Conservation (phyloP, 92 coral and sea anemone species). For the Porites divaricata region DNA sequence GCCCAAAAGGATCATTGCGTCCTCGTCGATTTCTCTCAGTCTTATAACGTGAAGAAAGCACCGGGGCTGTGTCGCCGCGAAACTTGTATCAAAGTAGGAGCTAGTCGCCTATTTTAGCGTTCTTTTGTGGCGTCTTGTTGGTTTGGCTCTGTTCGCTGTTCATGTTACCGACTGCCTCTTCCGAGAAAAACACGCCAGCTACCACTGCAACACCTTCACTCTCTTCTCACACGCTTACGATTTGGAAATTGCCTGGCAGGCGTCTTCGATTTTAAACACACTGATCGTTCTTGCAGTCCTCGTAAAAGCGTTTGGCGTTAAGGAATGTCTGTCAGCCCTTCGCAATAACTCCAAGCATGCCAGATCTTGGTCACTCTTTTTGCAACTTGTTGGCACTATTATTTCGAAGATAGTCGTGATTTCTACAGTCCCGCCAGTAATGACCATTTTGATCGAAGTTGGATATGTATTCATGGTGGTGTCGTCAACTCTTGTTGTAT, state of each 20-base stretch:
- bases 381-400: constrained; percentile 49
- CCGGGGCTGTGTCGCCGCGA: neutral
- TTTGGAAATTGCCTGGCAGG: constrained; percentile 19
- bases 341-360: constrained; percentile 56
- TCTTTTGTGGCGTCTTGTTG: constrained; percentile 25
- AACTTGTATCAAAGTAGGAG: neutral
- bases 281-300: constrained; percentile 37
- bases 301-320: constrained; percentile 28
- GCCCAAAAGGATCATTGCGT: neutral
- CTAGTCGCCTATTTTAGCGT: neutral
- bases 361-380: constrained; percentile 77
- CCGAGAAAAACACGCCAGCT: constrained; percentile 27
- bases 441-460: constrained; percentile 22
- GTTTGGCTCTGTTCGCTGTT: constrained; percentile 10
- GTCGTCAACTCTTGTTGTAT: constrained; percentile 30
- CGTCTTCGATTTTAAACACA: constrained; percentile 30
- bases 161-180: constrained; percentile 26
- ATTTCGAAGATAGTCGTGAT: constrained; percentile 33
- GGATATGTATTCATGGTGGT: constrained; percentile 32
- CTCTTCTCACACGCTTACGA: constrained; percentile 21
- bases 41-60: neutral
- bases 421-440: neutral
- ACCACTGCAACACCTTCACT: constrained; percentile 27
- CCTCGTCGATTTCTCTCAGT: neutral
- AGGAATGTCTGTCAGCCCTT: constrained; percentile 42